phyloP scores from a whole-genome alignment of 2,888 invertebrate genomes.

The Orthonychiurus folsomi region DNA sequence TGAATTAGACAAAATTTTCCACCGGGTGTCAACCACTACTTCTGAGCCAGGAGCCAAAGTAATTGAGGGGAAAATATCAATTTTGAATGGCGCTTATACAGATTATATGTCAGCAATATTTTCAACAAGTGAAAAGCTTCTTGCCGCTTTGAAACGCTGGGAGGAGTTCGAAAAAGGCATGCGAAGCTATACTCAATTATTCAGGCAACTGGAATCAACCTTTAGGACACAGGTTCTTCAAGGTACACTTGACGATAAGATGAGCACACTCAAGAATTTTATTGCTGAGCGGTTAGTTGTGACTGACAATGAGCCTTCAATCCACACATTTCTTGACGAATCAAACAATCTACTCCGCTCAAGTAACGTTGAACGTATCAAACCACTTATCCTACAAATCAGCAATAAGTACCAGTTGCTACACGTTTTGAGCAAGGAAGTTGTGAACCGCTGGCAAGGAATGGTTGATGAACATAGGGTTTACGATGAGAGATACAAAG shows the following conservation, averaged over 20 bases:
- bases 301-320: constrained; percentile 67
- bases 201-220: constrained; percentile 69
- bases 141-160: constrained; percentile 71
- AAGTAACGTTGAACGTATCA: constrained; percentile 74
- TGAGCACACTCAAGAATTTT: constrained; percentile 60
- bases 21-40: constrained; percentile 46
- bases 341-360: constrained; percentile 76
- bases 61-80: constrained; percentile 41
- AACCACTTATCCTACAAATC: constrained; percentile 79
- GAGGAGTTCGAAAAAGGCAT: constrained; percentile 72
- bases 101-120: constrained; percentile 39
- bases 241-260: constrained; percentile 71
- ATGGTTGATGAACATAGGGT: constrained; percentile 72
- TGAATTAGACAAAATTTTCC: constrained; percentile 57
- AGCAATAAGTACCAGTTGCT: constrained; percentile 75
- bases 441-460: constrained; percentile 71
- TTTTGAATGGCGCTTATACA: constrained; percentile 41
- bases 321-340: constrained; percentile 79
- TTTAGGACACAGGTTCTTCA: constrained; percentile 79
- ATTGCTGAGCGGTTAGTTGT: constrained; percentile 67
- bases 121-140: constrained; percentile 54
- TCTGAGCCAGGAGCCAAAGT: constrained; percentile 31
- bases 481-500: constrained; percentile 64
- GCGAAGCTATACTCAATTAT: constrained; percentile 75
- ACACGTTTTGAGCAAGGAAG: constrained; percentile 72